Conservation (phyloP, 2,113 vertebrate genomes). For the Phoxinus phoxinus region DNA sequence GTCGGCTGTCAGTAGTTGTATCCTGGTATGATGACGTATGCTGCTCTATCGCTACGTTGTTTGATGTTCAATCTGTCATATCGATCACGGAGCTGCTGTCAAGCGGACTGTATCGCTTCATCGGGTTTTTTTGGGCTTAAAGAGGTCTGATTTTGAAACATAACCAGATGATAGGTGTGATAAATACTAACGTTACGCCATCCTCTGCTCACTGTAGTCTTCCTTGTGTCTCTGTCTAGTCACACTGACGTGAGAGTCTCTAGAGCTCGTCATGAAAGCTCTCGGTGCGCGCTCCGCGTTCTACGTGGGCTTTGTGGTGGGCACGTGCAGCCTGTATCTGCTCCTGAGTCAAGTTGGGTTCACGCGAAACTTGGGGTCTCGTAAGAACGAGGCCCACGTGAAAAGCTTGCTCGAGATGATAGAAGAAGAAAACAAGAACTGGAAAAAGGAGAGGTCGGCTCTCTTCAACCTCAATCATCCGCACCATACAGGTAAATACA, state of each 20-base stretch:
- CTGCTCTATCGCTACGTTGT: background rate
- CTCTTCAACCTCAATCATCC: conserved; percentile 78
- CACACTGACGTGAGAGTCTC: conserved; percentile 15
- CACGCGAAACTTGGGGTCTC: conserved; percentile 19
- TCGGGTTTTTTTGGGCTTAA: background rate
- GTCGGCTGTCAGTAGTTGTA: background rate
- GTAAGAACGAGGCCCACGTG: background rate
- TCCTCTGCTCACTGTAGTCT: background rate
- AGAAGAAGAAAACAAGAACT: conserved; percentile 61
- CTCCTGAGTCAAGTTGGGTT: conserved; percentile 70
- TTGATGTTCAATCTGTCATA: background rate
- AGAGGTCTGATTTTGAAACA: background rate
- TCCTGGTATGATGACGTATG: background rate
- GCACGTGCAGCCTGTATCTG: conserved; percentile 73
- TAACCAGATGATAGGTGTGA: background rate
- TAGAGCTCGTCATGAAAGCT: conserved; percentile 67
- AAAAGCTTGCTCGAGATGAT: conserved; percentile 18
- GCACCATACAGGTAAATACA: conserved; percentile 73
- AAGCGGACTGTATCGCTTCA: background rate
- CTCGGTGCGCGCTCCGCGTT: conserved; percentile 70
- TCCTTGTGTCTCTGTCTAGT: background rate
- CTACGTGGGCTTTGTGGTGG: conserved; percentile 75
- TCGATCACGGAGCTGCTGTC: background rate
- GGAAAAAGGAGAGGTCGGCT: conserved; percentile 76
- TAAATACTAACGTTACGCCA: background rate